Base-by-base conservation (phyloP, 1,140 invertebrate genomes). In the Cydia fagiglandana region DNA sequence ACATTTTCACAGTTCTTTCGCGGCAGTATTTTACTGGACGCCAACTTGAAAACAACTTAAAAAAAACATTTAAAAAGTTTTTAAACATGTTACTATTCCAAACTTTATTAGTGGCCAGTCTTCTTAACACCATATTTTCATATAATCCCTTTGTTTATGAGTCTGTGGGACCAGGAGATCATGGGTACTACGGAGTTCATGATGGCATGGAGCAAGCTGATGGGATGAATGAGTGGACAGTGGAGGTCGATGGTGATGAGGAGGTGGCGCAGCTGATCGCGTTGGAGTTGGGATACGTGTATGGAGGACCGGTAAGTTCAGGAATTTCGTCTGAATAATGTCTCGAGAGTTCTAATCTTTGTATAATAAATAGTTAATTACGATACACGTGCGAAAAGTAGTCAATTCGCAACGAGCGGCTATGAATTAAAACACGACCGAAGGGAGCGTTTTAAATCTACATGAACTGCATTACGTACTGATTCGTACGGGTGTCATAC, bases 151-250 rank as follows among this genome's bases (percentile, higher is more conserved):
- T 28, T 15, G 74, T 17, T 28, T 64, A n/a, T 38, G 66, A 70
- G 15, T 70, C 34, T 5, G 12, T 30, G 77, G 78, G 80, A 91
- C 84, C 85, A 87, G 88, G 87, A 41, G 82, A 83, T 17, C 83
- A 90, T 85, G 79, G 77, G 9, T 85, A 84, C 53, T 75, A 82
- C 41, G 81, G 81, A 79, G 80, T 85, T 12, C 91, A 93, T 75
- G 86, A 86, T 74, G 92, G 89, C 47, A 61, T 78, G 73, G 88
- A 93, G 78, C 76, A 84, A 4, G 80, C 83, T 6, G 86, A 88
- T 15, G 94, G 91, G 77, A 85, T 89, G 28, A 93, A 94, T 77
- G 94, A 95, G 83, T 95, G 95, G 95, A 92, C 94, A 1, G 94
- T 95, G 45, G 88, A 94, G 78, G 85, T 95, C 24, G 86, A 88